Evolutionary conservation across 2,797 vertebrate species (phyloP), one percentile per base, ranked within the genome.

Genomic region (Mormyrops boulengeri): DNA sequence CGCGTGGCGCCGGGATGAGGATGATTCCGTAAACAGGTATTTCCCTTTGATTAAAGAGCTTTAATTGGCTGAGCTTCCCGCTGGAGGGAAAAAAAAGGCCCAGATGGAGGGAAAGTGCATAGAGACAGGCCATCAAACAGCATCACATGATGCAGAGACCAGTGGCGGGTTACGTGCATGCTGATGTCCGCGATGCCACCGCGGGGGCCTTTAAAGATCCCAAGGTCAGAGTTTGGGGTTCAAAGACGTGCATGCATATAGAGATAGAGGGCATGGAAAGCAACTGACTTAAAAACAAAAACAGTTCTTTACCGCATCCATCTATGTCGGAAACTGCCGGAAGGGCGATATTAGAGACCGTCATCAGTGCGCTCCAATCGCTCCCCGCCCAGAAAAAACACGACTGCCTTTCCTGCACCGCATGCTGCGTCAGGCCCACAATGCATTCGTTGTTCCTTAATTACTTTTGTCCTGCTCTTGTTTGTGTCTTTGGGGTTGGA

Each of bases 281-380:
- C 87, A 88, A 66, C 73, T 60, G 12, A 52, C 66, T 50, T 84
- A 87, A 53, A 57, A 88, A 88, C 89, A 93, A 92, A 90, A 92
- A 92, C 89, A 88, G 85, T 92, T 91, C 87, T 92, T 94, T 92
- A 93, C 92, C 91, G n/a, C 91, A 90, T 93, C 90, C 90, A 89
- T 92, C 91, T 91, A 91, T 88, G 92, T 90, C 89, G 52, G 94
- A 94, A 57, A 91, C 93, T 92, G 91, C 89, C 88, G 89, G 89
- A 88, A 90, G 82, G 89, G 89, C 41, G 90, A 93, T 89, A 91
- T 90, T 91, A 92, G 19, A 91, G 66, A 88, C 62, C 38, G 85
- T 90, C 60, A 93, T 90, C 87, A 90, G 89, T 88, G 88, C 91
- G 57, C 62, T 50, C 73, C 52, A 60, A 88, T 53, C 2, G 82